phyloP scores from a whole-genome alignment of 2,797 vertebrate species.

The Manis javanica region DNA sequence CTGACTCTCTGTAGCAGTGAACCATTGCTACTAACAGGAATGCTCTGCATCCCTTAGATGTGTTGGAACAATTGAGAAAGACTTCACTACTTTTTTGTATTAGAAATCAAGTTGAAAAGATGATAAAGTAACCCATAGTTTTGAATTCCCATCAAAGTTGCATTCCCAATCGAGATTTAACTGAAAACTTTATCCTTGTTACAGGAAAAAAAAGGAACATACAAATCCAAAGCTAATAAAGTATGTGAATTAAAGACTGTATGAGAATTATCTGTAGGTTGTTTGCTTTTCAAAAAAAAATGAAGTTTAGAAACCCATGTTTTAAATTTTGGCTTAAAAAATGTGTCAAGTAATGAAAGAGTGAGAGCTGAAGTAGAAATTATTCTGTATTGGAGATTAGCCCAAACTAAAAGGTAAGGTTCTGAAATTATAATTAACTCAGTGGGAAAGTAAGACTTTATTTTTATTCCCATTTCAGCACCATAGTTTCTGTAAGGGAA shows the following conservation, averaged over 20 bases:
- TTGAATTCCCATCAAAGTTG: background rate
- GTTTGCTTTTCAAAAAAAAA: conserved; percentile 22
- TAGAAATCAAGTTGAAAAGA: background rate
- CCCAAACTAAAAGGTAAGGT: background rate
- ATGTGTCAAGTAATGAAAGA: background rate
- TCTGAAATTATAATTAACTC: background rate
- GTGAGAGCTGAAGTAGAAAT: background rate
- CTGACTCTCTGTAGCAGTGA: background rate
- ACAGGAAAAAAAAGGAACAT: background rate
- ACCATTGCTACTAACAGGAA: background rate
- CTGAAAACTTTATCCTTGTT: background rate
- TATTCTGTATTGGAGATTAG: background rate
- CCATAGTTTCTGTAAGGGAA: background rate
- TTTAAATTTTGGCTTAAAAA: conserved; percentile 25
- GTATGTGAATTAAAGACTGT: background rate
- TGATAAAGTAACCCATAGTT: background rate
- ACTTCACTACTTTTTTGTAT: background rate
- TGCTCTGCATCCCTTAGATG: background rate
- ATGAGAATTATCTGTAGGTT: background rate
- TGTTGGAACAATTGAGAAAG: background rate
- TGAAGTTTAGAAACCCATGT: background rate
- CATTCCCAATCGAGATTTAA: background rate
- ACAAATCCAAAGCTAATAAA: background rate
- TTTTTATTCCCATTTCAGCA: background rate
- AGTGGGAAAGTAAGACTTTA: background rate